phyloP scores from a whole-genome alignment of 1,140 invertebrate species.

The Coenobita brevimanus region DNA sequence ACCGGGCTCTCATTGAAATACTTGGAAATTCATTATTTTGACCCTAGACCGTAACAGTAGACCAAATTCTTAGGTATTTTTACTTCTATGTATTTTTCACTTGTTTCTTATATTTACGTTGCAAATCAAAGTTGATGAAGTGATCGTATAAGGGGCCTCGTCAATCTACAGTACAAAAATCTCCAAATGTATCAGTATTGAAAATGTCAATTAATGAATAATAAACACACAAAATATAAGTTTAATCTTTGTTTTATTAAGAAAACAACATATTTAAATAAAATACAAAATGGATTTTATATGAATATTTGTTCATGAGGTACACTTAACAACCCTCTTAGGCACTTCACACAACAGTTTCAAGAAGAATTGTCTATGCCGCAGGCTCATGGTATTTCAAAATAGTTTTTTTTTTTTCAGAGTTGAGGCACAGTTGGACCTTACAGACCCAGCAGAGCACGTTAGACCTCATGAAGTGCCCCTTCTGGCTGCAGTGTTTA shows the following conservation, averaged over 20 bases:
- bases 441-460: too few relatives aligned
- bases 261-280: background rate
- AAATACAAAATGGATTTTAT: background rate
- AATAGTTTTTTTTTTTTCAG: too few relatives aligned
- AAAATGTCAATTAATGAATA: background rate
- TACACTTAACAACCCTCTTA: too few relatives aligned
- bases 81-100: background rate
- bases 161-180: background rate
- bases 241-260: background rate
- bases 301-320: too few relatives aligned
- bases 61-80: background rate
- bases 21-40: background rate
- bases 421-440: too few relatives aligned
- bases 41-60: background rate
- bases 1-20: background rate
- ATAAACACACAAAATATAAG: too few relatives aligned
- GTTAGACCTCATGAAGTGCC: too few relatives aligned
- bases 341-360: too few relatives aligned
- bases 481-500: too few relatives aligned
- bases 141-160: background rate
- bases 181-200: too few relatives aligned
- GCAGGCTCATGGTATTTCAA: too few relatives aligned
- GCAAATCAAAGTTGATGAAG: background rate
- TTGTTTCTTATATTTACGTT: constrained; percentile 4
- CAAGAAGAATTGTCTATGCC: too few relatives aligned